Evolutionary conservation across 2,888 invertebrate species (phyloP), one percentile per base, ranked within the genome.

Genomic region (Andrena praecox): DNA sequence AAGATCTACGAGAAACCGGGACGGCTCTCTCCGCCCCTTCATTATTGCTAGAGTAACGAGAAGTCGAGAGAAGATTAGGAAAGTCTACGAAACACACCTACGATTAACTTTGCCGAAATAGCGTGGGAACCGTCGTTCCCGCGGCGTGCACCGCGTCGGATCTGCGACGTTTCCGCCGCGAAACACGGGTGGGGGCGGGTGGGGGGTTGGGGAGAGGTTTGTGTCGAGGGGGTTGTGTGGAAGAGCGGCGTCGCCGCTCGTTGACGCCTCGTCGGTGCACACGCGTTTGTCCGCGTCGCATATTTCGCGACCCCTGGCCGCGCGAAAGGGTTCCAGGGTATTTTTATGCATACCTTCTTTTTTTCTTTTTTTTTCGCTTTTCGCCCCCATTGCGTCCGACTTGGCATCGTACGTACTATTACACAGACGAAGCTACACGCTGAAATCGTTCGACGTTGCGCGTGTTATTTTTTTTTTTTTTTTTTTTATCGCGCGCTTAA

Each of bases 341-440:
- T 50, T 59, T 50, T 31, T 52, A 68, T 35, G 48, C 42, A 31
- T 67, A 10, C 24, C 29, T 16, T 27, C 42, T 10, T 31, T 29
- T 20, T 48, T n/a, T n/a, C 27, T 62, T 24, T n/a, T 33, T 62
- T 24, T 33, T 5, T 42, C 5, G 20, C 12, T 48, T 56, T 66
- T 73, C 35, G 60, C 59, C 71, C 54, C 66, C 66, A 10, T 80
- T 73, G 80, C 33, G 50, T 48, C 59, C 60, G 66, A 35, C 56
- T 59, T 24, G 48, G 71, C 70, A 67, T 80, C 73, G 74, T 76
- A 79, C 69, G 66, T 62, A 63, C 88, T 87, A 87, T 88, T 88
- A 88, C 88, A 87, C 71, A 79, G 88, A 87, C 70, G 80, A 88
- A 84, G 87, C 86, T 84, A 84, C 71, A 87, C 87, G 87, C 62